Percentiles rank a stretch among this genome's conserved stretches.
These are phyloP conservation scores for Timandra comae DNA, from an alignment of 2,888 invertebrate genomes.

Conservation along the genomic window DNA sequence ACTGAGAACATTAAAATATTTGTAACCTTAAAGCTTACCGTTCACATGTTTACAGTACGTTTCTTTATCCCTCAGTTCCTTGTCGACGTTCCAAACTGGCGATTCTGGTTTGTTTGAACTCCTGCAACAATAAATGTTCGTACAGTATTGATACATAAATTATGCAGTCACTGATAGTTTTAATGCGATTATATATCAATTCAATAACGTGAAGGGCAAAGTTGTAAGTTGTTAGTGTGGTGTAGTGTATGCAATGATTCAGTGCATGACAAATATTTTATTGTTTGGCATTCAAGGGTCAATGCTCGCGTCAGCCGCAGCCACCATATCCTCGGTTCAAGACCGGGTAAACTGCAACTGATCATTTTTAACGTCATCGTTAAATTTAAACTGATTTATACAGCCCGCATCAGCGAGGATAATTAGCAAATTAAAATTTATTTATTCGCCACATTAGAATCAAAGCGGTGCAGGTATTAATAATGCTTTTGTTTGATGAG, in stretches of 20 bases:
- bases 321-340: slow-evolving; percentile 43
- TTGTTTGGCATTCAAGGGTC: slow-evolving; percentile 59
- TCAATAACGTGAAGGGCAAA: slow-evolving; percentile 19
- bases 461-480: no score
- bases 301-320: slow-evolving; percentile 48
- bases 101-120: slow-evolving; percentile 63
- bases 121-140: slow-evolving; percentile 31
- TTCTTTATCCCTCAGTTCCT: slow-evolving; percentile 59
- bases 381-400: slow-evolving; percentile 55
- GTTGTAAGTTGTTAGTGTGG: slow-evolving; percentile 26
- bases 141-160: slow-evolving; percentile 4
- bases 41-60: slow-evolving; percentile 57
- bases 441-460: no score
- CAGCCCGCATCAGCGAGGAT: slow-evolving; percentile 25
- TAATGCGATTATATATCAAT: neutral
- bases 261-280: slow-evolving; percentile 52
- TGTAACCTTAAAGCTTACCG: slow-evolving; percentile 48
- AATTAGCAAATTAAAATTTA: slow-evolving; percentile 13
- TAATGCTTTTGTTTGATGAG: no score
- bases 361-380: slow-evolving; percentile 52
- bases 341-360: slow-evolving; percentile 40
- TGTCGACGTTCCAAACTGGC: slow-evolving; percentile 61
- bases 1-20: slow-evolving; percentile 16
- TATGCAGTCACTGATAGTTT: slow-evolving; percentile 7
- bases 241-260: slow-evolving; percentile 32